Evolutionary conservation across 2,113 vertebrate species (phyloP).

Genomic region (Nestor notabilis): DNA sequence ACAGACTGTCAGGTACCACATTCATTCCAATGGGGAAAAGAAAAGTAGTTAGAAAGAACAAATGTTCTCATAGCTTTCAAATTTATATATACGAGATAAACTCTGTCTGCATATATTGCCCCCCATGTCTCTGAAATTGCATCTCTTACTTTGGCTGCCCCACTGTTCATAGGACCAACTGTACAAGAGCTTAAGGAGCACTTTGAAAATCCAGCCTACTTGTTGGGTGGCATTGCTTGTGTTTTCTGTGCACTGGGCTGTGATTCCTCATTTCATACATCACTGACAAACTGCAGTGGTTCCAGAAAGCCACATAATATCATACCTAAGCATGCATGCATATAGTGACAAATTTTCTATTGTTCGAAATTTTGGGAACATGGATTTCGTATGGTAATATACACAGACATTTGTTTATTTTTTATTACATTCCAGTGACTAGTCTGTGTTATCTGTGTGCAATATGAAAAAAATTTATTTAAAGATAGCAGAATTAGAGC

Average conservation of each 20-base stretch:
- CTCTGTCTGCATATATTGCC: background rate
- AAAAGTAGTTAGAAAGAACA: background rate
- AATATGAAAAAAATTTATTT: background rate
- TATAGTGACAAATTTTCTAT: background rate
- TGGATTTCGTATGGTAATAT: background rate
- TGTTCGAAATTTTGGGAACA: background rate
- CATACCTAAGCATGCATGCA: background rate
- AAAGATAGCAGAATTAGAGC: background rate
- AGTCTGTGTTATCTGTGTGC: background rate
- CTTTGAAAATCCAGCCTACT: background rate
- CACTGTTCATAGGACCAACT: accelerated
- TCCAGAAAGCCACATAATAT: background rate
- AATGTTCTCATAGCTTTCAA: background rate
- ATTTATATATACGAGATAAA: background rate
- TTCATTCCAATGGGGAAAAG: constrained; percentile 11
- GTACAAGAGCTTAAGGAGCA: background rate
- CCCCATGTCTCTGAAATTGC: background rate
- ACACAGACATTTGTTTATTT: background rate
- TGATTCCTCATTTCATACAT: background rate
- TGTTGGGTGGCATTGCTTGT: background rate
- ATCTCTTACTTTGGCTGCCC: background rate
- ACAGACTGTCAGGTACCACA: background rate
- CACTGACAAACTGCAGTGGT: background rate
- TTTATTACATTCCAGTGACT: background rate
- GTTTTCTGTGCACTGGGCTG: background rate